phyloP scores from a whole-genome alignment of 2,797 vertebrate species.

The Hozukius guyotensis region DNA sequence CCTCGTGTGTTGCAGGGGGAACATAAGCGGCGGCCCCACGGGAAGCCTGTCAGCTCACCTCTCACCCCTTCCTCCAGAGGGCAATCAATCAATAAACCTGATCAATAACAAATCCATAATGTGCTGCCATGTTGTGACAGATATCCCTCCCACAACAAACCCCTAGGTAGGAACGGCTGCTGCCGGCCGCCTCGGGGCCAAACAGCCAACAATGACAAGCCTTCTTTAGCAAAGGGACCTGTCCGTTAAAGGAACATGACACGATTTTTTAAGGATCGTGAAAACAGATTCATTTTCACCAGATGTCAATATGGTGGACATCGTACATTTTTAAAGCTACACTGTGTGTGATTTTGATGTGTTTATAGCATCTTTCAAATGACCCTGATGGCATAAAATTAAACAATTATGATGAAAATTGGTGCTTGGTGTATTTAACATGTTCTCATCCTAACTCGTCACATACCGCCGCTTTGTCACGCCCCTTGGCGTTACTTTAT shows the following conservation, averaged over 20 bases:
- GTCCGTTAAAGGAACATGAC: neutral
- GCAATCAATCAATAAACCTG: constrained; percentile 60
- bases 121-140: constrained; percentile 56
- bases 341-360: neutral
- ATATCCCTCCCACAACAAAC: constrained; percentile 50
- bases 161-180: constrained; percentile 10
- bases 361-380: neutral
- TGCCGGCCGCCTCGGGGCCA: neutral
- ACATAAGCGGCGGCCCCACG: constrained; percentile 27
- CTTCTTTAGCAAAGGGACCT: neutral
- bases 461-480: too few species aligned
- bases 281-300: neutral
- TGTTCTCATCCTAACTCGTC: too few species aligned
- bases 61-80: constrained; percentile 48
- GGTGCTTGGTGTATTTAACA: neutral
- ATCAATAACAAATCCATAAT: constrained; percentile 68
- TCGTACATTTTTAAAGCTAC: too few species aligned
- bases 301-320: neutral
- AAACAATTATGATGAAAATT: neutral
- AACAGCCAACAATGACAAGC: constrained; percentile 6
- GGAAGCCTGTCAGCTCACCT: constrained; percentile 63
- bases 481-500: too few species aligned
- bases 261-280: neutral
- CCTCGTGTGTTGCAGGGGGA: neutral
- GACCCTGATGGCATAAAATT: neutral